Conservation (phyloP, 2,113 vertebrate genomes). For the Onychostoma macrolepis region DNA sequence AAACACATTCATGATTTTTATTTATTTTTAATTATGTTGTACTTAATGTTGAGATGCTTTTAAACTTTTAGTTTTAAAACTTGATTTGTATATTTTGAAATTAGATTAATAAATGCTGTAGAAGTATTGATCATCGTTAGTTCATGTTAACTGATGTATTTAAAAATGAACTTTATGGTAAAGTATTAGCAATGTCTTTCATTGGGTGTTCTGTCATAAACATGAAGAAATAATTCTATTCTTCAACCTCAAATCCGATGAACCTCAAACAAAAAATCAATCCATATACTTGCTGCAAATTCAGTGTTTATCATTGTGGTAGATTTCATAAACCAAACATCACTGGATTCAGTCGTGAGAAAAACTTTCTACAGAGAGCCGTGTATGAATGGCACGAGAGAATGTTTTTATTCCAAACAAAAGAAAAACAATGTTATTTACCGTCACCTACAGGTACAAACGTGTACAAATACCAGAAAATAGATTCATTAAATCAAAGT, state of each 20-base stretch:
- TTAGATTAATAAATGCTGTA: not conserved
- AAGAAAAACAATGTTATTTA: constrained; percentile 9
- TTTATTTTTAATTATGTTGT: not conserved
- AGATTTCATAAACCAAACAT: not conserved
- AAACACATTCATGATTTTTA: no score
- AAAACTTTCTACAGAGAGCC: not conserved
- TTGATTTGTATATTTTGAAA: not conserved
- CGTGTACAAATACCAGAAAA: constrained; percentile 36
- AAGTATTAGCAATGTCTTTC: not conserved
- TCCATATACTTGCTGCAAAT: not conserved
- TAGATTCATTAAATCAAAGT: not conserved
- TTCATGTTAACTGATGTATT: not conserved
- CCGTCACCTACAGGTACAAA: constrained; percentile 41
- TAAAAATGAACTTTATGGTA: not conserved
- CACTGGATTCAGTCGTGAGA: not conserved
- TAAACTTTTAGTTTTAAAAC: not conserved
- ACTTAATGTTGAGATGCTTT: no score
- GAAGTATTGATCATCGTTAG: not conserved
- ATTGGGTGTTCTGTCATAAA: not conserved
- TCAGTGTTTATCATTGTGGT: not conserved
- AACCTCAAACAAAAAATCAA: not conserved
- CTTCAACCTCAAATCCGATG: not conserved
- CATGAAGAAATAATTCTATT: not conserved
- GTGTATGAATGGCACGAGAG: constrained; percentile 43
- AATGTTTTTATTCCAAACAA: constrained; percentile 20